Evolutionary conservation across 2,888 invertebrate genomes (phyloP), one percentile per base, ranked within the genome.

Genomic region (Drosophila recens): DNA sequence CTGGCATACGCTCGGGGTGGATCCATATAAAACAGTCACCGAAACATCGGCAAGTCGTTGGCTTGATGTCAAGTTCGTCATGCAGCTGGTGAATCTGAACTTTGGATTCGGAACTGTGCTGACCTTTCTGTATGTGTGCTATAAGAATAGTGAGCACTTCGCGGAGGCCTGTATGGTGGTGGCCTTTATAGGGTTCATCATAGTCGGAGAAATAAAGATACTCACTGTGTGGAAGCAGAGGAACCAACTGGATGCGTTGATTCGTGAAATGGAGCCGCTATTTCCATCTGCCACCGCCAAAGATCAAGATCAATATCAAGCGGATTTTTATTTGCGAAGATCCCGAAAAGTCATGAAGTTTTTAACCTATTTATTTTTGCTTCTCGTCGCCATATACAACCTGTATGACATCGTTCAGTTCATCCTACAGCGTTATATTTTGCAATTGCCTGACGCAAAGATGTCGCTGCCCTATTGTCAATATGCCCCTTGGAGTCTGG

Each of bases 361-460:
- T 8, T 90, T 91, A 52, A 64, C 83, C 0, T 48, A 66, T n/a
- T 71, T 91, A 0, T 92, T 90, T 45, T 70, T 90, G 74, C 6
- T 84, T 0, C 75, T 92, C 0, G 80, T 91, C 10, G 84, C 74
- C 73, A 82, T 80, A 0, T 92, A 90, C 38, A 91, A 90, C 64
- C 57, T 92, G 0, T 85, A 72, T 13, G 54, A 75, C 2, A 34
- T 84, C 0, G 4, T 81, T 1, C 72, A 82, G 40, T 90, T 85
- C 51, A 0, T 51, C 27, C 4, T 82, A n/a, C 38, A 75, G 10
- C 53, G 63, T 3, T 79, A 52, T 56, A 34, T 82, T 0, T 20
- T 75, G 0, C 56, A 71, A 0, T 48, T 53, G n/a, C 72, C 79
- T 0, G 52, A 75, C 0, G 80, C 72, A 0, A 63, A 70, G 10